Conservation (phyloP, 2,113 vertebrate genomes). For the Hippocampus comes region DNA sequence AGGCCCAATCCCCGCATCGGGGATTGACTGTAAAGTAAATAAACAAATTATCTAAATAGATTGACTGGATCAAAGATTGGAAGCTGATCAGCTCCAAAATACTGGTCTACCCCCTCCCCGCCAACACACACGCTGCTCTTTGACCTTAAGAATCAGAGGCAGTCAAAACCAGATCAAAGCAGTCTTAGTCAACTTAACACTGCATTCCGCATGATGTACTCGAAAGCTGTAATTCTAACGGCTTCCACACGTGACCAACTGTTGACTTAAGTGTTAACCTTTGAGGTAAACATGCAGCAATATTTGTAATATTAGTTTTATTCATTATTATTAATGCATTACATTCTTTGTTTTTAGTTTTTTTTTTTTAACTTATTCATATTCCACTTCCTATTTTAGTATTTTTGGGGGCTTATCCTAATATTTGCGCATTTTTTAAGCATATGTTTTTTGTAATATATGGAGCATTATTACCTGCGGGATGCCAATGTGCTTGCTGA, state of each 20-base stretch:
- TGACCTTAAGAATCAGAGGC: not conserved
- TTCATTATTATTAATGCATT: too few species aligned
- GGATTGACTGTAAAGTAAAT: too few species aligned
- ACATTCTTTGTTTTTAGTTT: too few species aligned
- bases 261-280: not conserved
- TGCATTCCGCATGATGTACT: not conserved
- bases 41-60: too few species aligned
- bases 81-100: not conserved
- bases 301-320: too few species aligned
- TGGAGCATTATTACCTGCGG: conserved; percentile 68
- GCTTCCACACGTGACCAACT: not conserved
- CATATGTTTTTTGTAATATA: not conserved
- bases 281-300: not conserved
- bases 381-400: too few species aligned
- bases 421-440: not conserved
- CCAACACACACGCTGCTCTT: not conserved
- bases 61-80: too few species aligned
- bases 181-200: not conserved
- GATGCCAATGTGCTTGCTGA: conserved; percentile 83
- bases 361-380: too few species aligned
- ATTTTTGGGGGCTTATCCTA: not conserved
- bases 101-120: not conserved
- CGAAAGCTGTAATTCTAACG: not conserved
- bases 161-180: not conserved
- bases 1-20: too few species aligned